A percentile compares a stretch with the other conserved stretches of the same genome.
Evolutionary conservation across 2,888 invertebrate genomes (phyloP).

Genomic region (Athripsodes cinereus): DNA sequence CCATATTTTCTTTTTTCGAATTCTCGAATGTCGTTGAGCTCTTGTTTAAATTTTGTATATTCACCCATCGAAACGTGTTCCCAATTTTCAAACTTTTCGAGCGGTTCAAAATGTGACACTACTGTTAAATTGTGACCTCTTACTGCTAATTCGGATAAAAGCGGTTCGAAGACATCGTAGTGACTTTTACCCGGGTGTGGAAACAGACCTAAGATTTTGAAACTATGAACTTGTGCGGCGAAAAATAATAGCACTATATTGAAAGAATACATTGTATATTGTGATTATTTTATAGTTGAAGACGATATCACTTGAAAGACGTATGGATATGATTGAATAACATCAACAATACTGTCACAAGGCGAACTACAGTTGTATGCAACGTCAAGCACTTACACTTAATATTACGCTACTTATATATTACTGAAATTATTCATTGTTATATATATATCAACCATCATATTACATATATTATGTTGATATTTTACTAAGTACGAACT

Average conservation of each 20-base stretch:
- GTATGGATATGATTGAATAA: neutral
- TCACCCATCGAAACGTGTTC: conserved; percentile 35
- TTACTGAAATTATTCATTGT: neutral
- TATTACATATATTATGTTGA: too few species aligned
- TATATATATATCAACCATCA: too few species aligned
- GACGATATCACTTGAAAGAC: neutral
- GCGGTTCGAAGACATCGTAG: conserved; percentile 43
- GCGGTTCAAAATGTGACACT: conserved; percentile 41
- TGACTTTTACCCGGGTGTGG: conserved; percentile 48
- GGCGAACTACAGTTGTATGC: neutral
- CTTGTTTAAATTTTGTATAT: conserved; percentile 31
- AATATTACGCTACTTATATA: neutral
- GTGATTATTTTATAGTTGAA: neutral
- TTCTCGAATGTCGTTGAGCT: conserved; percentile 32
- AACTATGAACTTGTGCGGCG: neutral
- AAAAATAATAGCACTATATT: neutral
- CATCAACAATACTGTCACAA: neutral
- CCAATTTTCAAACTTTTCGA: conserved; percentile 29
- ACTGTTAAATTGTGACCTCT: conserved; percentile 46
- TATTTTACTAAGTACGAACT: too few species aligned
- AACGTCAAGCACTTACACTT: neutral
- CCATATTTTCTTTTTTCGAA: conserved; percentile 30
- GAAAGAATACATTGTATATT: neutral
- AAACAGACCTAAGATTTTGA: conserved; percentile 38
- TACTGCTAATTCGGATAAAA: conserved; percentile 38